Percentiles rank a stretch among this genome's conserved stretches.
Conservation (phyloP, 2,888 invertebrate species). For the Caenorhabditis virilis region DNA sequence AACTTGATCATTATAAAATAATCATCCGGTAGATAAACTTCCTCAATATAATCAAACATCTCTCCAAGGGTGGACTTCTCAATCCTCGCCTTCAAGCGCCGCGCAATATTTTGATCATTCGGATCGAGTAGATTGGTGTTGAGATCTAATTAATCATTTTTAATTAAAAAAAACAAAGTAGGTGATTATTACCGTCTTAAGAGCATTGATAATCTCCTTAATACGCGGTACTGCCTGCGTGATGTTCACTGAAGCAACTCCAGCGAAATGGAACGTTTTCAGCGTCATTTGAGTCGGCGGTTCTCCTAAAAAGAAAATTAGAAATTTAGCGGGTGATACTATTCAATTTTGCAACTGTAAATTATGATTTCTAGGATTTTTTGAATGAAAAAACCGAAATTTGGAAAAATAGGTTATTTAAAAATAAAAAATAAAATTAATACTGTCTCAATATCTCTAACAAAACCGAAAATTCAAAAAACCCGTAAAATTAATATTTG, state of each 20-base stretch:
- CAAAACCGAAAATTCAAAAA: no score
- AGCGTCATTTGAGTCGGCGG: conserved; percentile 99
- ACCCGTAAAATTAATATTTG: no score
- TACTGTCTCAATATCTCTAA: no score
- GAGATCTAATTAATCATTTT: conserved; percentile 71
- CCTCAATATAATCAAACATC: conserved; percentile 87
- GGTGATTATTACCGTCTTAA: conserved; percentile 89
- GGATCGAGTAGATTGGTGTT: conserved; percentile 83
- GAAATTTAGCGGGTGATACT: no score
- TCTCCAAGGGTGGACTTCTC: conserved; percentile 92
- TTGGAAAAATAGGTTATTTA: no score
- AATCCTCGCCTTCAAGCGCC: conserved; percentile 89
- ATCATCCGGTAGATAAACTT: conserved; percentile 83
- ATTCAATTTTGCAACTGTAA: no score
- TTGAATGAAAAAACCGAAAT: no score
- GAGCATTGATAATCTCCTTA: conserved; percentile 94
- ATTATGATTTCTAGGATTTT: no score
- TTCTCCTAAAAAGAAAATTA: no score
- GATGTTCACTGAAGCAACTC: conserved; percentile 95
- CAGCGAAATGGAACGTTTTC: conserved; percentile 99
- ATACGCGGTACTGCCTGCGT: conserved; percentile 67
- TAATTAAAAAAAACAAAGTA: no score
- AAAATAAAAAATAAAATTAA: no score
- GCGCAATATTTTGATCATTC: conserved; percentile 82
- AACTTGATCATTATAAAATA: conserved; percentile 87